Conservation (phyloP, 2,888 invertebrate species). For the Lasioglossum figueresi region DNA sequence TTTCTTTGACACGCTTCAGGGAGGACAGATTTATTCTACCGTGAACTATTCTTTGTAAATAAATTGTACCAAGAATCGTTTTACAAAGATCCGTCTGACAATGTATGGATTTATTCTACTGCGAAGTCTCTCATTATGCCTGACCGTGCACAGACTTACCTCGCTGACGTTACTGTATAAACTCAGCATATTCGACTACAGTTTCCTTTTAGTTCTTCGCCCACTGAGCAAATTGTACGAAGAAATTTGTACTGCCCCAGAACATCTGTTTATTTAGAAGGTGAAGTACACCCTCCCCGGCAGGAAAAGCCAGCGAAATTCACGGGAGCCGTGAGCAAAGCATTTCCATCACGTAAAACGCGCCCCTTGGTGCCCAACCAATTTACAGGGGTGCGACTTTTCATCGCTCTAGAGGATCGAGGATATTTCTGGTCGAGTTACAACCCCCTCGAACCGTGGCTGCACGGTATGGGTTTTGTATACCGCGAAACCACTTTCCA, state of each 20-base stretch:
- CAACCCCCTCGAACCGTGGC: not conserved
- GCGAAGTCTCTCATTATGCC: not conserved
- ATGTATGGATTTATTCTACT: not conserved
- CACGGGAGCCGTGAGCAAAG: not conserved
- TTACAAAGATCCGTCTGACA: not conserved
- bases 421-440: slow-evolving; percentile 28
- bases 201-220: not conserved
- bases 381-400: slow-evolving; percentile 23
- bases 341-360: slow-evolving; percentile 29
- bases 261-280: not conserved
- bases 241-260: not conserved
- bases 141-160: not conserved
- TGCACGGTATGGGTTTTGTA: slow-evolving; percentile 4
- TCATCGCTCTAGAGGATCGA: not conserved
- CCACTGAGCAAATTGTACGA: not conserved
- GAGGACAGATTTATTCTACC: not conserved
- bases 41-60: not conserved
- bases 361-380: slow-evolving; percentile 28
- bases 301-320: not conserved
- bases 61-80: not conserved
- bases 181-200: not conserved
- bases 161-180: not conserved
- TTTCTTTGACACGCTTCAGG: too few species aligned
- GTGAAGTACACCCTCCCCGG: not conserved
- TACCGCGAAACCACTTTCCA: slow-evolving; percentile 28